Conservation (phyloP, 1,140 invertebrate genomes). For the Penaeus japonicus region DNA sequence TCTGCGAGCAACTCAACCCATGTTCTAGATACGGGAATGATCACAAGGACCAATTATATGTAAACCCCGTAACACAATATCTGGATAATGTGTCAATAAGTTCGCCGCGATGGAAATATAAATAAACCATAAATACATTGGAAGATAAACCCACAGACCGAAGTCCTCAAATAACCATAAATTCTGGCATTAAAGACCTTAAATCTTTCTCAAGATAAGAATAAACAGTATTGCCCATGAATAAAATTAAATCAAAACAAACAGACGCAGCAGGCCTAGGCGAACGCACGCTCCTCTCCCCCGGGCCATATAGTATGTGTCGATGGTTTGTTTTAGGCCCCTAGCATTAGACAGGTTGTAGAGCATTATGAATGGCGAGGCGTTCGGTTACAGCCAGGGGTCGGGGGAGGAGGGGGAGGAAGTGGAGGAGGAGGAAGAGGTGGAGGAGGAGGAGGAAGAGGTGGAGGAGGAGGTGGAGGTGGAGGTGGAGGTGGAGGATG, state of each 20-base stretch:
- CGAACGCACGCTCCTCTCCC: background rate
- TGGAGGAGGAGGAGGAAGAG: background rate
- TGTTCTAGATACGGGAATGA: no score
- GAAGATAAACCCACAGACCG: no score
- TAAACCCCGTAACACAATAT: no score
- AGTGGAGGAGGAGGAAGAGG: background rate
- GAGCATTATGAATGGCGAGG: slow-evolving; percentile 27
- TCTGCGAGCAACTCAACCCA: no score
- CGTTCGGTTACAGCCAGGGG: background rate
- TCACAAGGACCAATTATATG: no score
- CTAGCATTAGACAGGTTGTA: slow-evolving; percentile 25
- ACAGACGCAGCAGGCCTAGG: background rate
- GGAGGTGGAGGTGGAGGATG: background rate
- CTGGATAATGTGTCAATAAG: no score
- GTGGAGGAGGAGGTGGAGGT: background rate
- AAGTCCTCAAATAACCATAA: no score
- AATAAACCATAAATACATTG: no score
- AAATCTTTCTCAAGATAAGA: slow-evolving; percentile 13
- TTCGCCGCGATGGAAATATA: no score
- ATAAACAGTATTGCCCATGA: slow-evolving; percentile 24
- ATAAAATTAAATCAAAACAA: slow-evolving; percentile 38
- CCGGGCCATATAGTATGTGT: slow-evolving; percentile 15
- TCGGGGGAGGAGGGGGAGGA: background rate
- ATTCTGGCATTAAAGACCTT: background rate
- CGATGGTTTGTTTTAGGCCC: slow-evolving; percentile 32